These are phyloP conservation scores for Lethenteron camtschaticum DNA, from an alignment of 2,113 vertebrate species.

Conservation along the genomic window DNA sequence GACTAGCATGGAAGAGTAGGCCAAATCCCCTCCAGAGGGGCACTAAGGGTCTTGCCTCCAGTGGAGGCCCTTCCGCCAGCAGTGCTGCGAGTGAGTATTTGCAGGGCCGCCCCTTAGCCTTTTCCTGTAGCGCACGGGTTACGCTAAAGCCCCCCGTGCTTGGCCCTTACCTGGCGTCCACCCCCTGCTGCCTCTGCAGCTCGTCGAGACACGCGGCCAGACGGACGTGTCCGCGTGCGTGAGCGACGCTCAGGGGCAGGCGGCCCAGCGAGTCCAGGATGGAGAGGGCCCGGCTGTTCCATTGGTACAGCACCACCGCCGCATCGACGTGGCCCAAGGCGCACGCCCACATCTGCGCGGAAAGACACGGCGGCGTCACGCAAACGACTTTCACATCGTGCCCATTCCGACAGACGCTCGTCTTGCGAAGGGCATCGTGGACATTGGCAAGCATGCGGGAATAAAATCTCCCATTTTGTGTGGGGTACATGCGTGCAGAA, in stretches of 20 bases:
- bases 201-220: slow-evolving; percentile 46
- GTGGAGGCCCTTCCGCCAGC: neutral
- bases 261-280: slow-evolving; percentile 59
- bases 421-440: too few relatives aligned
- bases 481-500: too few relatives aligned
- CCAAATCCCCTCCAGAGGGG: too few relatives aligned
- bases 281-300: slow-evolving; percentile 38
- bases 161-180: neutral
- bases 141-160: neutral
- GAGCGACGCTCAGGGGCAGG: slow-evolving; percentile 47
- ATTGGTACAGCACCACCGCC: slow-evolving; percentile 43
- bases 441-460: too few relatives aligned
- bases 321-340: slow-evolving; percentile 51
- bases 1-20: too few relatives aligned
- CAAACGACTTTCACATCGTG: too few relatives aligned
- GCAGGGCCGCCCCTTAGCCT: neutral
- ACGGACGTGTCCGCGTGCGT: slow-evolving; percentile 43
- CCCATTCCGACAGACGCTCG: too few relatives aligned
- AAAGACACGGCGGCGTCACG: neutral
- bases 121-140: neutral
- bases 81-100: neutral
- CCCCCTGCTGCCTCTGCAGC: slow-evolving; percentile 28
- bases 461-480: too few relatives aligned
- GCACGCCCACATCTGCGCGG: slow-evolving; percentile 54
- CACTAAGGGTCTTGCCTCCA: neutral